Conservation (phyloP, 2,113 vertebrate genomes). For the Piaya cayana region DNA sequence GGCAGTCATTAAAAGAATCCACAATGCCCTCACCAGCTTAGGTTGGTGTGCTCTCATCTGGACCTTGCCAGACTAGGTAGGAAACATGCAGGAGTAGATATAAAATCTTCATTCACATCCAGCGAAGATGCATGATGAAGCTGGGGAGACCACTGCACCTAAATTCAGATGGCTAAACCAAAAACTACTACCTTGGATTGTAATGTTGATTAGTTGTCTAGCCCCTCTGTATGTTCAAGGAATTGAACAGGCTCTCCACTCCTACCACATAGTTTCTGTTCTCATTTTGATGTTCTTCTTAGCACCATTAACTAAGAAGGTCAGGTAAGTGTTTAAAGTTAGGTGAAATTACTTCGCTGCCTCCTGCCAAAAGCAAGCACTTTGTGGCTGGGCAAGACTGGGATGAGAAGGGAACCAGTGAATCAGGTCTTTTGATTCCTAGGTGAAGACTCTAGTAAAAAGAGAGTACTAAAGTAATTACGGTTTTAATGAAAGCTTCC, state of each 20-base stretch:
- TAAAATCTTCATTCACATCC: not conserved
- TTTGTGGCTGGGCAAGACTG: not conserved
- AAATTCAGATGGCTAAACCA: not conserved
- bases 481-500: constrained; percentile 1
- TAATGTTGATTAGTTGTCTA: not conserved
- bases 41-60: not conserved
- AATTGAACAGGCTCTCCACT: not conserved
- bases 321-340: not conserved
- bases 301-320: not conserved
- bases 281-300: not conserved
- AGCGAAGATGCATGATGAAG: not conserved
- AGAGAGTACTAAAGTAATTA: not conserved
- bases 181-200: not conserved
- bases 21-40: not conserved
- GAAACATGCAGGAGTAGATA: not conserved
- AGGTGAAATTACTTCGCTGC: not conserved
- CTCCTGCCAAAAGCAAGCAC: not conserved
- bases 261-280: not conserved
- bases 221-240: not conserved
- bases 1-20: not conserved
- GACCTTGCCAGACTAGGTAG: not conserved
- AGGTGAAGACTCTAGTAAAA: not conserved
- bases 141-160: accelerated
- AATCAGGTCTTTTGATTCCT: not conserved
- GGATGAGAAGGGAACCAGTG: not conserved